A percentile compares a stretch with the other conserved stretches of the same genome.
phyloP scores from a whole-genome alignment of 2,113 vertebrate species.

The Marcusenius ussheri region DNA sequence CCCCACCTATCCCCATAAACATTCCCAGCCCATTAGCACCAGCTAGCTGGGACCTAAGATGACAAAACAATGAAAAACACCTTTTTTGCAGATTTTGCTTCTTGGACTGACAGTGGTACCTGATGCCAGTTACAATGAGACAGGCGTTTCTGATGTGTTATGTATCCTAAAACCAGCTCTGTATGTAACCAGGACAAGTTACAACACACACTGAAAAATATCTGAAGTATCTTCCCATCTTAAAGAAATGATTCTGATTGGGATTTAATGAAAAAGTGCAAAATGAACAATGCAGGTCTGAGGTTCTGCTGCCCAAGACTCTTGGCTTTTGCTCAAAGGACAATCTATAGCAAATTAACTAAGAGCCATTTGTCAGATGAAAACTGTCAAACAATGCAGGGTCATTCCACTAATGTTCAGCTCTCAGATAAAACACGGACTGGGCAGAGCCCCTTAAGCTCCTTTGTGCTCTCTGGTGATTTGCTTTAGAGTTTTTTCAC shows the following conservation, averaged over 20 bases:
- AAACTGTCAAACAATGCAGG: not conserved
- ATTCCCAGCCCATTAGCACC: not conserved
- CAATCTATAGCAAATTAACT: not conserved
- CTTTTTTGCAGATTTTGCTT: not conserved
- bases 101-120: not conserved
- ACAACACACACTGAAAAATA: not conserved
- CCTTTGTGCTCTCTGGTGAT: not conserved
- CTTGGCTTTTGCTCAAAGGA: not conserved
- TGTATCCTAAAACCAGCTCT: not conserved
- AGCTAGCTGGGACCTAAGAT: not conserved
- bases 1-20: not conserved
- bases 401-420: not conserved
- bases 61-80: not conserved
- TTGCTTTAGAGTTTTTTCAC: not conserved
- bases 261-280: not conserved
- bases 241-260: not conserved
- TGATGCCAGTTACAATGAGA: not conserved
- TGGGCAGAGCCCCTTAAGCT: not conserved
- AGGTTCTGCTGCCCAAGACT: not conserved
- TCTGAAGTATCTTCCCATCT: not conserved
- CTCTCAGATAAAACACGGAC: not conserved
- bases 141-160: not conserved
- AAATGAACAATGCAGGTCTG: not conserved
- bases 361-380: not conserved
- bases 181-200: not conserved